Evolutionary conservation across 2,888 invertebrate genomes (phyloP).

Genomic region (Philaethria dido): DNA sequence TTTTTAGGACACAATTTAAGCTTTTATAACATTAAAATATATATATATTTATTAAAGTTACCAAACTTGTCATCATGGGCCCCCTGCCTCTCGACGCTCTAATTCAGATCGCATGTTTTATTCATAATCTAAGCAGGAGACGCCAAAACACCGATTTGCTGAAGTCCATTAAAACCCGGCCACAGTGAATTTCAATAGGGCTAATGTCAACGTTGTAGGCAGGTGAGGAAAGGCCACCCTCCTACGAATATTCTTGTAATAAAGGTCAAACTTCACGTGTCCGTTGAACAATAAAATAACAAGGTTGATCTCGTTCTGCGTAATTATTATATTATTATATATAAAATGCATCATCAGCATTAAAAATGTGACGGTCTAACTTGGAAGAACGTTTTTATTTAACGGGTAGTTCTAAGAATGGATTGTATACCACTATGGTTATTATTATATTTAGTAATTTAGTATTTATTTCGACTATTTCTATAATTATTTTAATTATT

Average conservation of each 20-base stretch:
- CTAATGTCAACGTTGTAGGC: constrained; percentile 27
- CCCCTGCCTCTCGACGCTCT: constrained; percentile 41
- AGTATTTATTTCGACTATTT: too few species aligned
- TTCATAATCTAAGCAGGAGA: constrained; percentile 69
- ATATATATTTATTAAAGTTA: constrained; percentile 31
- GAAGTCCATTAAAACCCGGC: constrained; percentile 65
- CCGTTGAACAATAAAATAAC: background rate
- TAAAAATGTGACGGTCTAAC: too few species aligned
- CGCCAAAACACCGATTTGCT: constrained; percentile 71
- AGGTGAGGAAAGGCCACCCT: background rate
- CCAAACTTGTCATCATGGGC: constrained; percentile 40
- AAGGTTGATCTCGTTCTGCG: background rate
- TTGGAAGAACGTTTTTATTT: too few species aligned
- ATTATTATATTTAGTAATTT: too few species aligned
- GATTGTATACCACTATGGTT: too few species aligned
- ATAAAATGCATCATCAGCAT: too few species aligned
- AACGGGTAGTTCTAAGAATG: too few species aligned
- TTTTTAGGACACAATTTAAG: background rate
- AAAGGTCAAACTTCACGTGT: too few species aligned
- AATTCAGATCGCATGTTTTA: constrained; percentile 62
- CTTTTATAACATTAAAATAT: background rate
- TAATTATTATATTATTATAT: too few species aligned
- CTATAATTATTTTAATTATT: too few species aligned
- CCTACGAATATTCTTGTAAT: background rate
- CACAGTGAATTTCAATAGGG: constrained; percentile 64